phyloP scores from a whole-genome alignment of 2,888 invertebrate genomes.

The Linnaemya vulpina region DNA sequence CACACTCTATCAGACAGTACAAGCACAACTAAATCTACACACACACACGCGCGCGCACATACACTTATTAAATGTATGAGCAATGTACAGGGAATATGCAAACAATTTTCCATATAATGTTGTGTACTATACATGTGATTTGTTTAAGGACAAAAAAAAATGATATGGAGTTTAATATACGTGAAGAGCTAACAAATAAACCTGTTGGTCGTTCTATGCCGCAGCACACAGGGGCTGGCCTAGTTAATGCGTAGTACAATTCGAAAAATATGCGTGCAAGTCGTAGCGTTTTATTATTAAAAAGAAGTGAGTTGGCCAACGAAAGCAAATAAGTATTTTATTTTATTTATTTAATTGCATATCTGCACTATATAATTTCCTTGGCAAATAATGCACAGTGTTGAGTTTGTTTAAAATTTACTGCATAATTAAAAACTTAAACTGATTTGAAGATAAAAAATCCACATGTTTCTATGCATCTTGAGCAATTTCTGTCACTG shows the following conservation, averaged over 20 bases:
- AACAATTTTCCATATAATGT: constrained; percentile 62
- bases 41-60: background rate
- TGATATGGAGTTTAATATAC: constrained; percentile 66
- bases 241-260: background rate
- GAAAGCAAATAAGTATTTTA: no score
- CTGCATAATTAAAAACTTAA: no score
- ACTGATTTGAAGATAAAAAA: no score
- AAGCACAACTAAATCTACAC: background rate
- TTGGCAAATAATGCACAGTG: no score
- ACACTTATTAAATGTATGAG: constrained; percentile 5
- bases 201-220: constrained; percentile 72
- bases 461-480: no score
- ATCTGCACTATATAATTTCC: no score
- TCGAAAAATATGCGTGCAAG: no score
- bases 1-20: constrained; percentile 15
- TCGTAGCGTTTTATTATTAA: no score
- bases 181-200: constrained; percentile 71
- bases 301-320: no score
- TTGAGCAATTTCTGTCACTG: no score
- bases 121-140: constrained; percentile 54
- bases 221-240: constrained; percentile 35
- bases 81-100: constrained; percentile 58
- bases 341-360: no score
- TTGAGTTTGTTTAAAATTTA: no score
- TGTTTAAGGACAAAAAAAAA: constrained; percentile 46